Evolutionary conservation across 2,888 invertebrate species (phyloP), one percentile per base, ranked within the genome.

Genomic region (Drosophila gaucha): DNA sequence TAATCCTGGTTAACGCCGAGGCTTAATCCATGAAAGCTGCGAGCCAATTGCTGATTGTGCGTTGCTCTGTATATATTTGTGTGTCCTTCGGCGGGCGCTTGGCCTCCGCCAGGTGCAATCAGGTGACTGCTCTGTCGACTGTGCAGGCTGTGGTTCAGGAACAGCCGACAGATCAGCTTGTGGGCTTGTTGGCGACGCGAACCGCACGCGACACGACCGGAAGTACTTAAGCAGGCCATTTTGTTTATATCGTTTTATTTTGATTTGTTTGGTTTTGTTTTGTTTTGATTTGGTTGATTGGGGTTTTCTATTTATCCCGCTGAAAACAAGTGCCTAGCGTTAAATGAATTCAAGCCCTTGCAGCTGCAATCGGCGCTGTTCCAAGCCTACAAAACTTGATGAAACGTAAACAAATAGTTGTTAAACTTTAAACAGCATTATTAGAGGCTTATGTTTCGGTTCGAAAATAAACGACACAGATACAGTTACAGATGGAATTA

Each of bases 171-270:
- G 51, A 91, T 74, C 64, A 88, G 74, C 64, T 86, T 90, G 51
- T 90, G 86, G 66, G 86, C 80, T 65, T 90, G 86, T 59, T 90
- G 88, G 65, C 80, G 84, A 71, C 87, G 88, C 67, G 90, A 63
- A 84, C 84, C 78, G 86, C 82, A 83, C 73, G 79, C 89, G 67
- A 83, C 80, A 62, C 89, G 90, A 86, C 90, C 90, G 89, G 91
- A 90, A 87, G 89, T 90, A 74, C 89, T 89, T 74, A 91, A 85
- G 73, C 90, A 90, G 67, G 91, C 91, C 91, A 91, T 90, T 74
- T 74, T 72, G 22, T 52, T 50, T 54, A 36, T 43, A 65, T 41
- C 18, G 18, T 5, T 49, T 10, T 46, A 20, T 20, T 46, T n/a
- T 30, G 18, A 12, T 41, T 66, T 67, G 10, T 28, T 64, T 51